These are phyloP conservation scores for Ctenopoma kingsleyae DNA, from an alignment of 2,797 vertebrate species.

Conservation along the genomic window DNA sequence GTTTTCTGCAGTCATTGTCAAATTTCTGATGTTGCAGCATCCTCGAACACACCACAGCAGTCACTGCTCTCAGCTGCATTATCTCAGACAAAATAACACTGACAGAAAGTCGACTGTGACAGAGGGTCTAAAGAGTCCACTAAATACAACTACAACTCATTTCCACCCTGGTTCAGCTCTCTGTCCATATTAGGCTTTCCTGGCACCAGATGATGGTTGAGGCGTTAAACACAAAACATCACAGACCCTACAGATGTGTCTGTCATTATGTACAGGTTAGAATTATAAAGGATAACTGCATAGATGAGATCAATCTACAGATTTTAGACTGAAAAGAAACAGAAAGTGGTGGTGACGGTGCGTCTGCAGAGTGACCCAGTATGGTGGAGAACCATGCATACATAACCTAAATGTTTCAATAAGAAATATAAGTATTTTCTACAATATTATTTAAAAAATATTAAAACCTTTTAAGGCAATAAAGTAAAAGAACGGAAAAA, in stretches of 20 bases:
- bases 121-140: neutral
- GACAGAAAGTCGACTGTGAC: neutral
- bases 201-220: neutral
- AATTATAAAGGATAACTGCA: slow-evolving; percentile 48
- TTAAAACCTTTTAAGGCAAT: slow-evolving; percentile 50
- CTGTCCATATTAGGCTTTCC: slow-evolving; percentile 9
- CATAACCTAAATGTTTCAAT: slow-evolving; percentile 7
- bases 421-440: slow-evolving; percentile 35
- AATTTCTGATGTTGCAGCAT: neutral
- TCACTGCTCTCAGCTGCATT: neutral
- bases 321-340: slow-evolving; percentile 8
- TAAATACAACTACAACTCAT: neutral
- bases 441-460: slow-evolving; percentile 29
- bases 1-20: neutral
- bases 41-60: neutral
- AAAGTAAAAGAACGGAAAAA: slow-evolving; percentile 19
- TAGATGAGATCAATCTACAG: slow-evolving; percentile 52
- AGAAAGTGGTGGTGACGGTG: slow-evolving; percentile 30
- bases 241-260: neutral
- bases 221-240: neutral
- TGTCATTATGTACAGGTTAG: slow-evolving; percentile 14
- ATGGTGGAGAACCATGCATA: neutral
- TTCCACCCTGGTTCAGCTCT: neutral
- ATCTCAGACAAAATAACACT: neutral
- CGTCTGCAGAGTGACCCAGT: slow-evolving; percentile 23